A percentile compares a stretch with the other conserved stretches of the same genome.
Evolutionary conservation across 2,113 vertebrate species (phyloP).

Genomic region (Erpornis zantholeuca): DNA sequence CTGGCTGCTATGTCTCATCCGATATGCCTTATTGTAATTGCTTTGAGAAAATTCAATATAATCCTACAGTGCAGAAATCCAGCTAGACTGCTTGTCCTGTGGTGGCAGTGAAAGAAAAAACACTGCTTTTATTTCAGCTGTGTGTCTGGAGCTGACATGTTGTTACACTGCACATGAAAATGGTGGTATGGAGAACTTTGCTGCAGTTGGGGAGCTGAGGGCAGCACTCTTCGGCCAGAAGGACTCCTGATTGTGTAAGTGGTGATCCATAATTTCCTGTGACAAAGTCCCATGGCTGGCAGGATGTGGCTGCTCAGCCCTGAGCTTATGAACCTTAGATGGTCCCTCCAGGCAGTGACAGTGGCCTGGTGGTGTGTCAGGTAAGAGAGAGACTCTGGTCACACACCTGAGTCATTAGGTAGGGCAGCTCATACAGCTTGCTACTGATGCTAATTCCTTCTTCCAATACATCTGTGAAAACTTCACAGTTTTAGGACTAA

Average conservation of each 20-base stretch:
- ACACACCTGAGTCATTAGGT: neutral
- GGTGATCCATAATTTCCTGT: neutral
- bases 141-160: neutral
- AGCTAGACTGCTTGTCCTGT: neutral
- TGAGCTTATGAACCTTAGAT: neutral
- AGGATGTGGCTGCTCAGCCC: neutral
- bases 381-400: neutral
- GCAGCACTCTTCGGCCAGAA: neutral
- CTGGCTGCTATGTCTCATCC: neutral
- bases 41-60: neutral
- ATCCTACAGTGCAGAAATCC: neutral
- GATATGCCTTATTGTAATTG: neutral
- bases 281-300: neutral
- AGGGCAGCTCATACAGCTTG: neutral
- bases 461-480: neutral
- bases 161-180: neutral
- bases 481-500: neutral
- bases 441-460: neutral
- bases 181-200: neutral
- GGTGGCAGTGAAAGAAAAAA: neutral
- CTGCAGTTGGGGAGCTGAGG: fast-evolving
- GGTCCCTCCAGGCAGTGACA: fast-evolving
- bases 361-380: neutral
- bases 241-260: neutral
- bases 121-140: neutral